Percentiles rank a stretch among this genome's conserved stretches.
phyloP scores from a whole-genome alignment of 2,113 vertebrate species.

The Cyprinodon variegatus region DNA sequence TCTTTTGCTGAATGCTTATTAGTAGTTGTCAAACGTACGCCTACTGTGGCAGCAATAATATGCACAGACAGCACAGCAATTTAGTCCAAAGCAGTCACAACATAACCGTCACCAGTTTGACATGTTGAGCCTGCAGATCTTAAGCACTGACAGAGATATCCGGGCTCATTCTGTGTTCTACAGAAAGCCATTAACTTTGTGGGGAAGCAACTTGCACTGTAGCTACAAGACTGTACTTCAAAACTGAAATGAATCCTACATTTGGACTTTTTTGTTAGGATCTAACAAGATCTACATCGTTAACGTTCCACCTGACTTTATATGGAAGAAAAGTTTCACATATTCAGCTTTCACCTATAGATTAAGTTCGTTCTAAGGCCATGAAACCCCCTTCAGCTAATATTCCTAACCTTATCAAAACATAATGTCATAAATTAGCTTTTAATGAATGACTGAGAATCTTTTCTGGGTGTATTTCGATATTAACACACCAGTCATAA shows the following conservation, averaged over 20 bases:
- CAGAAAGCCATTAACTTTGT: conserved; percentile 25
- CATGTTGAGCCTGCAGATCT: conserved; percentile 2
- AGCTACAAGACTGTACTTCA: conserved; percentile 34
- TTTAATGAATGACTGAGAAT: background rate
- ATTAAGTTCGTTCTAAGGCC: background rate
- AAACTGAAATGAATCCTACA: conserved; percentile 14
- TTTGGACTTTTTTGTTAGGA: conserved; percentile 30
- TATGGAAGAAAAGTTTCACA: background rate
- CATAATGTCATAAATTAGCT: background rate
- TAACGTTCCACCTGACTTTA: conserved; percentile 5
- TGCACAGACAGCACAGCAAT: conserved; percentile 7
- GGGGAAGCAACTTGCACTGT: conserved; percentile 32
- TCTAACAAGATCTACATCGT: background rate
- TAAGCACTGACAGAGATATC: conserved; percentile 32
- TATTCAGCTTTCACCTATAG: too few relatives aligned
- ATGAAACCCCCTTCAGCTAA: background rate
- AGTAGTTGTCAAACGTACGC: conserved; percentile 1
- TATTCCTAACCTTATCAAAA: background rate
- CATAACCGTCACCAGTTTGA: conserved; percentile 7
- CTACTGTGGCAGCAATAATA: conserved; percentile 2
- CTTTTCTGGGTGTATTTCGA: background rate
- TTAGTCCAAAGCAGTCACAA: conserved; percentile 11
- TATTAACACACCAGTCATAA: conserved; percentile 12
- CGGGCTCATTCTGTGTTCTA: conserved; percentile 29
- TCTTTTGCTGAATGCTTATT: background rate